phyloP scores from a whole-genome alignment of 1,140 invertebrate species.

The Liolophura sinensis region DNA sequence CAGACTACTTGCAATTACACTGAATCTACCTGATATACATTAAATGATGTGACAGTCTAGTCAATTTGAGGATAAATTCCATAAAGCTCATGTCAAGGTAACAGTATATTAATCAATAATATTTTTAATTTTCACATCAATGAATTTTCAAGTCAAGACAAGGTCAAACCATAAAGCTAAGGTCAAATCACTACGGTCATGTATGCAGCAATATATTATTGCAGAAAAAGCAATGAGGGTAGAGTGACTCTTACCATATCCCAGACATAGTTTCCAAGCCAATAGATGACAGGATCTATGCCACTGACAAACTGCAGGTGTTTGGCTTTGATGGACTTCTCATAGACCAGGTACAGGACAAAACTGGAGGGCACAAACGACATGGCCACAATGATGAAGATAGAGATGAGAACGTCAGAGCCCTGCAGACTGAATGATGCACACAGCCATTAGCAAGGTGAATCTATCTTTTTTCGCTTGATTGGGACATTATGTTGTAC shows the following conservation, averaged over 20 bases:
- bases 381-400: conserved; percentile 68
- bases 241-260: conserved; percentile 60
- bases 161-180: too few relatives aligned
- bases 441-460: neutral
- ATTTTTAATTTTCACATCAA: too few relatives aligned
- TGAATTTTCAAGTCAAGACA: too few relatives aligned
- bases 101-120: too few relatives aligned
- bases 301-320: conserved; percentile 79
- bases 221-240: too few relatives aligned
- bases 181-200: too few relatives aligned
- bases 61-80: too few relatives aligned
- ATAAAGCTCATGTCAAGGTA: too few relatives aligned
- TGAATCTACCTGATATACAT: too few relatives aligned
- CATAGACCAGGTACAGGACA: conserved; percentile 73
- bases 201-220: too few relatives aligned
- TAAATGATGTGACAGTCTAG: too few relatives aligned
- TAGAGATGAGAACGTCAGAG: conserved; percentile 62
- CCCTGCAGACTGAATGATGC: conserved; percentile 57
- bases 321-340: conserved; percentile 66
- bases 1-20: too few relatives aligned
- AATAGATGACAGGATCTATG: conserved; percentile 62
- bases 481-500: neutral
- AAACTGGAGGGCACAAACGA: conserved; percentile 76
- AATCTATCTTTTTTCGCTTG: neutral
- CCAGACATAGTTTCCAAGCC: conserved; percentile 65